phyloP scores from a whole-genome alignment of 2,797 vertebrate species.

The Smutsia temminckii region DNA sequence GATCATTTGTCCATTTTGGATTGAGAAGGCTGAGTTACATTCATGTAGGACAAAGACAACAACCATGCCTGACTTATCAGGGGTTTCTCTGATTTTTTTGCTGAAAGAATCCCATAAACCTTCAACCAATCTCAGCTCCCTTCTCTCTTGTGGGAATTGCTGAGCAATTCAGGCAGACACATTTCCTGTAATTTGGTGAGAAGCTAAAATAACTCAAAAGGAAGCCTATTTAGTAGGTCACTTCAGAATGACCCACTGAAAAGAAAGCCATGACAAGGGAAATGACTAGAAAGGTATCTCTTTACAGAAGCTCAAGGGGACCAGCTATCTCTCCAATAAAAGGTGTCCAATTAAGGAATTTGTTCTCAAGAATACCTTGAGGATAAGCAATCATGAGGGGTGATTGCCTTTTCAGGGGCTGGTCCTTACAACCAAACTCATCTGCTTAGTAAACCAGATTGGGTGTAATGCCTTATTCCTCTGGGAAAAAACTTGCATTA shows the following conservation, averaged over 20 bases:
- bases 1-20: not conserved
- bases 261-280: not conserved
- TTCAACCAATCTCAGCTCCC: conserved; percentile 25
- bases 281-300: not conserved
- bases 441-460: not conserved
- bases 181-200: conserved; percentile 52
- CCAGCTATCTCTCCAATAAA: conserved; percentile 1
- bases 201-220: conserved; percentile 11
- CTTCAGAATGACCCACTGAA: conserved; percentile 31
- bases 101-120: conserved; percentile 5
- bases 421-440: not conserved
- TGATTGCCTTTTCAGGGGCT: not conserved
- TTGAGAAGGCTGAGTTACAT: not conserved
- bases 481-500: not conserved
- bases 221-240: not conserved
- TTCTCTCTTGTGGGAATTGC: not conserved
- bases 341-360: conserved; percentile 12
- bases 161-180: conserved; percentile 1
- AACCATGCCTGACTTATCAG: not conserved
- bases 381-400: not conserved
- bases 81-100: conserved; percentile 37
- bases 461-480: not conserved
- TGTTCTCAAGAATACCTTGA: conserved; percentile 22
- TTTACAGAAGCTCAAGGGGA: not conserved
- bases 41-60: conserved; percentile 6